Base-by-base conservation (phyloP, 2,888 invertebrate species). In the Limnephilus marmoratus region DNA sequence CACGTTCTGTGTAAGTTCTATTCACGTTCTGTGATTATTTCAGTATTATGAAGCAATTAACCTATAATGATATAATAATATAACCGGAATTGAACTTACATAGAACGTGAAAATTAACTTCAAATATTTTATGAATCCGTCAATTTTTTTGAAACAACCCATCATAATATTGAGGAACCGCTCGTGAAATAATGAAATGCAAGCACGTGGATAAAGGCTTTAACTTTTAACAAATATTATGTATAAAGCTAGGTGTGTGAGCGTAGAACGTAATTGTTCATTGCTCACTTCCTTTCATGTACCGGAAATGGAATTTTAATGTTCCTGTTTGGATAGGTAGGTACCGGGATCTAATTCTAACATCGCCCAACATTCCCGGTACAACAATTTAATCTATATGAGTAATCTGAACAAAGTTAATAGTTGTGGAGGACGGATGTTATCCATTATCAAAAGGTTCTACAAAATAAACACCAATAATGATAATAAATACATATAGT, bases 291-390 rank as follows among this genome's bases (percentile, higher is more conserved):
- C 34, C 31, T 18, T 34, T 31, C 29, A 82, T 18, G 13, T 15
- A 31, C 82, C 31, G 82, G 82, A 82, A 82, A 82, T 82, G 82
- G 82, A 34, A 82, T 82, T 82, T 82, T 82, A 82, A 82, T 82
- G 82, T 82, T 82, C 82, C 29, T 82, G 34, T 82, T 31, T 34
- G 82, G 82, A 4, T 34, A 18, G 82, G 15, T 34, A 18, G 82
- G 13, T 34, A 18, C 15, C 13, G 82, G 34, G 34, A 15, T 82
- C 31, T 34, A 31, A 82, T 18, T 82, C 34, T 5, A 82, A 34
- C 31, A 82, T 68, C 13, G 31, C 31, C 31, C 18, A 31, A 82
- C 24, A 68, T 68, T 68, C 82, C 82, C 29, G 31, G 29, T 13
- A 15, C 49, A 29, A 82, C 82, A 82, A 18, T 82, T 31, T 82